Conservation (phyloP, 2,888 invertebrate species). For the Leistus spinibarbis region DNA sequence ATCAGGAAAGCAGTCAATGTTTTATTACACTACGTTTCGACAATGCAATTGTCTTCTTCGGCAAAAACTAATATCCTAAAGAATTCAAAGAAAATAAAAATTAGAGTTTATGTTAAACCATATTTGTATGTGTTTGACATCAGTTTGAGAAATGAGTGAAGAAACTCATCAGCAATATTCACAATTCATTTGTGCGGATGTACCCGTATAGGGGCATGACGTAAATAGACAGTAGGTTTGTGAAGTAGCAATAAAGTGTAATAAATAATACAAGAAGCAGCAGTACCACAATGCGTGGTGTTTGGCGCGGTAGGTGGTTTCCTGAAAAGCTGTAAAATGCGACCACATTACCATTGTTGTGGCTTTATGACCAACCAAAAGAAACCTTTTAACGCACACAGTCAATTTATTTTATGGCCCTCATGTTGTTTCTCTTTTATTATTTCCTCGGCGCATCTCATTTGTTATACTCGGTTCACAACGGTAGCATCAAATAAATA, state of each 20-base stretch:
- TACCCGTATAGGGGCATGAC: neutral
- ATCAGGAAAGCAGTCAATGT: too few species aligned
- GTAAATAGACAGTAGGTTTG: neutral
- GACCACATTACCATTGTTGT: constrained; percentile 8
- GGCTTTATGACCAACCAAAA: constrained; percentile 1
- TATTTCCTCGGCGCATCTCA: neutral
- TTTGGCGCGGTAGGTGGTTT: neutral
- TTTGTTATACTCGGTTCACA: neutral
- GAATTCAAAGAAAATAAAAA: too few species aligned
- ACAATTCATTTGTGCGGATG: neutral
- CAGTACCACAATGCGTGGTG: neutral
- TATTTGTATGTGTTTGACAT: neutral
- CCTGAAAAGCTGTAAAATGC: neutral
- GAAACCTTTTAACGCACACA: neutral
- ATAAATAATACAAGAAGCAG: neutral
- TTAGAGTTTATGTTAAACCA: too few species aligned
- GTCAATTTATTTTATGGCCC: neutral
- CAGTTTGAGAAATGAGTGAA: neutral
- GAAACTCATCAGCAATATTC: neutral
- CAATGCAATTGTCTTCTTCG: too few species aligned
- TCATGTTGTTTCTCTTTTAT: neutral
- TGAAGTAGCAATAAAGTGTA: neutral
- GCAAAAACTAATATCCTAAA: too few species aligned
- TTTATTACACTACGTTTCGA: too few species aligned
- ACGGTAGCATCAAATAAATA: too few species aligned